These are phyloP conservation scores for Perdita meconis DNA, from an alignment of 2,888 invertebrate genomes.

Conservation along the genomic window DNA sequence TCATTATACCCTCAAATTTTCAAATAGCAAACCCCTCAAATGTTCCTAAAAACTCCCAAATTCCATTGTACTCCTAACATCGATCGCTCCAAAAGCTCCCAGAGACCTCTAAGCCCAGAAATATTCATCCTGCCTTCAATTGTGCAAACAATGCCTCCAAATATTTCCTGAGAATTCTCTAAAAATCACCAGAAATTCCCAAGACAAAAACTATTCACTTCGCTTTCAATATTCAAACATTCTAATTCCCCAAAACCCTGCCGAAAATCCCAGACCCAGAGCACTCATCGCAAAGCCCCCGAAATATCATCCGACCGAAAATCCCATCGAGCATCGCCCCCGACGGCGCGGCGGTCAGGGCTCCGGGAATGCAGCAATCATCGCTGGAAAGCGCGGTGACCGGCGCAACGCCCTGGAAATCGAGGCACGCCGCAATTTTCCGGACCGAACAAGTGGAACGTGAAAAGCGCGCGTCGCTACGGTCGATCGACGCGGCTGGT, in stretches of 20 bases:
- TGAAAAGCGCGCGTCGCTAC: conserved; percentile 50
- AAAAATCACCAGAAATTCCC: too few species aligned
- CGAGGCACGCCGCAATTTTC: conserved; percentile 12
- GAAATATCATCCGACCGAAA: not conserved
- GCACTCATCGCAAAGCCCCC: not conserved
- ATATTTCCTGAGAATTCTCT: too few species aligned
- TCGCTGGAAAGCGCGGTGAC: not conserved
- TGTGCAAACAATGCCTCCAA: too few species aligned
- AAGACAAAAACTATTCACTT: too few species aligned
- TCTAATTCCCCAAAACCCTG: not conserved
- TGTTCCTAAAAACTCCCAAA: too few species aligned
- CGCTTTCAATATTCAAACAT: too few species aligned
- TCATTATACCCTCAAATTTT: too few species aligned
- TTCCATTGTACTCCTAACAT: too few species aligned
- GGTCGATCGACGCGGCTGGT: conserved; percentile 36
- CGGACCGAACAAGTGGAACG: conserved; percentile 42
- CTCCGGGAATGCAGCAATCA: not conserved
- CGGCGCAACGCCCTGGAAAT: conserved; percentile 13
- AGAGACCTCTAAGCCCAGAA: too few species aligned
- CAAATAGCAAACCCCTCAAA: too few species aligned
- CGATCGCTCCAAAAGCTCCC: too few species aligned
- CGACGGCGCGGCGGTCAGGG: not conserved
- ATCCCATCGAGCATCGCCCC: not conserved
- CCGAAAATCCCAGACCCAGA: not conserved
- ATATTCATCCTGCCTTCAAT: too few species aligned